Evolutionary conservation across 2,888 invertebrate genomes (phyloP).

Genomic region (Tipula helvola): DNA sequence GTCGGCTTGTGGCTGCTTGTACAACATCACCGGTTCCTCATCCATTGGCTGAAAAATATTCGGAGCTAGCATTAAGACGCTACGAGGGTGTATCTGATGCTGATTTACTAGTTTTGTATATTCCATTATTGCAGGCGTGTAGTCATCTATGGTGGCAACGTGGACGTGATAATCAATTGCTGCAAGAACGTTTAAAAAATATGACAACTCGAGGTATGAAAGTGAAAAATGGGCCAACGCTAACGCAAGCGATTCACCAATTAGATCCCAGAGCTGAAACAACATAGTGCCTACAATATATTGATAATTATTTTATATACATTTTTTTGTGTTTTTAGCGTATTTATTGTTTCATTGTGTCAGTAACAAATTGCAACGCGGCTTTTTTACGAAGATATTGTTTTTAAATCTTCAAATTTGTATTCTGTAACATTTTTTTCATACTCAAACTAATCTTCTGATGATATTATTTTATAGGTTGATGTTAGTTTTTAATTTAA

Average conservation of each 20-base stretch:
- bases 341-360: neutral
- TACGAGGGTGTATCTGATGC: constrained; percentile 61
- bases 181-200: constrained; percentile 47
- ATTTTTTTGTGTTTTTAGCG: neutral
- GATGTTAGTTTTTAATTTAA: neutral
- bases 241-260: constrained; percentile 51
- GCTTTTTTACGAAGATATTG: neutral
- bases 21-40: constrained; percentile 40
- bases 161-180: constrained; percentile 46
- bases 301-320: neutral
- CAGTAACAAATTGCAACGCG: neutral
- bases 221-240: constrained; percentile 42
- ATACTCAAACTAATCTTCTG: neutral
- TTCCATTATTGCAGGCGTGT: constrained; percentile 54
- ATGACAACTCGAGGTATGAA: constrained; percentile 54
- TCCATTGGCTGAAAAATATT: constrained; percentile 51
- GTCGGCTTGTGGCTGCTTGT: constrained; percentile 49
- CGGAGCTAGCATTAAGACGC: constrained; percentile 52
- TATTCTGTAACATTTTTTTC: neutral
- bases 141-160: constrained; percentile 53
- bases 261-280: constrained; percentile 39
- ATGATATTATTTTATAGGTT: neutral
- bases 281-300: constrained; percentile 20
- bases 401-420: neutral
- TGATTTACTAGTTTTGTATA: constrained; percentile 53